phyloP scores from a whole-genome alignment of 2,888 invertebrate species.

The Patella pellucida region DNA sequence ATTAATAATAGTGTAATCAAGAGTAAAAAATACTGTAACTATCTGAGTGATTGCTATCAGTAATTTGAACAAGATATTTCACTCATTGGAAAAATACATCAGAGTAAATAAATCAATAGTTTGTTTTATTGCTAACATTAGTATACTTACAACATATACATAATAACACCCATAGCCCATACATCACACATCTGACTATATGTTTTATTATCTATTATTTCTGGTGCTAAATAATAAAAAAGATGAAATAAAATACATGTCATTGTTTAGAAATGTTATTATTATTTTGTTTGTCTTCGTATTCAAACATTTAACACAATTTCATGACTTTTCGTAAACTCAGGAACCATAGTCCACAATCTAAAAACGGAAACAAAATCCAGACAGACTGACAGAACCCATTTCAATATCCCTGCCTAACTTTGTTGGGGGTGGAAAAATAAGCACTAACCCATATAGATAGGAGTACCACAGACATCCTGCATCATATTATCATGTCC shows the following conservation, averaged over 20 bases:
- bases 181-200: slow-evolving; percentile 77
- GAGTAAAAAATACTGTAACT: too few species aligned
- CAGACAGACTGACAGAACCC: too few species aligned
- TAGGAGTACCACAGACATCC: slow-evolving; percentile 75
- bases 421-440: neutral
- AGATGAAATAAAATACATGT: neutral
- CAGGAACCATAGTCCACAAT: too few species aligned
- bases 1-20: too few species aligned
- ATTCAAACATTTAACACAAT: too few species aligned
- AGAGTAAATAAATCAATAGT: too few species aligned
- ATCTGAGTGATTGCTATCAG: too few species aligned
- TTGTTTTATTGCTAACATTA: neutral
- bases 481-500: slow-evolving; percentile 75
- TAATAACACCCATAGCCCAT: slow-evolving; percentile 76
- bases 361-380: too few species aligned
- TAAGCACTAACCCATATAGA: slow-evolving; percentile 74
- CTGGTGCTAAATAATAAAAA: slow-evolving; percentile 72
- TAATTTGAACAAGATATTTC: too few species aligned
- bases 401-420: too few species aligned
- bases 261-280: neutral
- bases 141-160: slow-evolving; percentile 72
- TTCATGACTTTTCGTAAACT: too few species aligned
- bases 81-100: too few species aligned
- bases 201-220: slow-evolving; percentile 74
- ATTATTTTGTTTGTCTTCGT: neutral